Evolutionary conservation across 2,888 invertebrate species (phyloP), one percentile per base, ranked within the genome.

Genomic region (Aphelenchoides bicaudatus): DNA sequence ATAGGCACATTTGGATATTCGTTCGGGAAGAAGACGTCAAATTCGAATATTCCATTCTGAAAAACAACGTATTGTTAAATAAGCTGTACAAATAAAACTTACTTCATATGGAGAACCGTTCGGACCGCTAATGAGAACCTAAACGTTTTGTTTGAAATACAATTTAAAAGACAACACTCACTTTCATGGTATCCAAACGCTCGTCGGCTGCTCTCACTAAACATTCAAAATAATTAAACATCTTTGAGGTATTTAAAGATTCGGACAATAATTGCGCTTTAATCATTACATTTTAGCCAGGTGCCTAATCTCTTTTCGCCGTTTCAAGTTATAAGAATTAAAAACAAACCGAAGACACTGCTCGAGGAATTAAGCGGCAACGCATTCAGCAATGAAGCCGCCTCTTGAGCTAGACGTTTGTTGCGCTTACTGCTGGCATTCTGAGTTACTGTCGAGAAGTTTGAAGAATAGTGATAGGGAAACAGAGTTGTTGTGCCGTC

Each of bases 131-230:
- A 85, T 83, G 27, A 85, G 34, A 19, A 65, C 89, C n/a, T n/a
- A 59, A 62, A 48, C 31, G n/a, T 34, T 10, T n/a, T 10, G n/a
- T 34, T n/a, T 10, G 37, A 10, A 34, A 34, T n/a, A 10, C 37
- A 34, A 34, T n/a, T 34, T 37, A 6, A 39, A 16, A 38, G 78
- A 87, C 89, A n/a, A n/a, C n/a, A n/a, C n/a, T n/a, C n/a, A n/a
- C n/a, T 85, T 93, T 93, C 91, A 93, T 93, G 66, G 92, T 87
- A 81, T 93, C 92, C 69, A 93, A 85, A 63, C 92, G 85, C 81
- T 92, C 91, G 63, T 90, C 88, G 83, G 92, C 92, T 82, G 90
- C 90, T 70, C 93, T 86, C 66, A 93, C 91, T 84, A 93, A 93
- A n/a, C n/a, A n/a, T n/a, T n/a, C n/a, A 64, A 34, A n/a, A n/a